phyloP scores from a whole-genome alignment of 2,113 vertebrate genomes.

The Stictonetta naevosa region DNA sequence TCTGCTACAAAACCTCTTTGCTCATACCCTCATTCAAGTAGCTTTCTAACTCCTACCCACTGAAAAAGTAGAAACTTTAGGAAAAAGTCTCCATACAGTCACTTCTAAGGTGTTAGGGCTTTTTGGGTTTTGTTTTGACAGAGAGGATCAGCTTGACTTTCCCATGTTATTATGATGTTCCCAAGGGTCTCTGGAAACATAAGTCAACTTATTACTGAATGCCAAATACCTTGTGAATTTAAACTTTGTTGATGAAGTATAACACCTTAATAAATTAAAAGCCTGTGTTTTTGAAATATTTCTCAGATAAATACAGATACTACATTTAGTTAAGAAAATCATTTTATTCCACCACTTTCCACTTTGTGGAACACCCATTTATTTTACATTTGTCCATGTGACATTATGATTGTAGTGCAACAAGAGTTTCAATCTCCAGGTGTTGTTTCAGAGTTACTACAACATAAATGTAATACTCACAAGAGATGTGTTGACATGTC shows the following conservation, averaged over 20 bases:
- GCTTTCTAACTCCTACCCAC: neutral
- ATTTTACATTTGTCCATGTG: neutral
- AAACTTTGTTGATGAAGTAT: neutral
- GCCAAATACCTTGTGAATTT: neutral
- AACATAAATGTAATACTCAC: conserved; percentile 78
- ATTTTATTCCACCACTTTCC: neutral
- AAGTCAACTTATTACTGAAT: neutral
- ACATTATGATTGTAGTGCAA: neutral
- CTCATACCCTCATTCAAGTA: neutral
- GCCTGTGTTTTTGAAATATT: neutral
- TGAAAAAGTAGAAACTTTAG: neutral
- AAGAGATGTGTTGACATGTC: conserved; percentile 90
- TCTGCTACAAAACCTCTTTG: neutral
- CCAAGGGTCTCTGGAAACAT: neutral
- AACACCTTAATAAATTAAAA: neutral
- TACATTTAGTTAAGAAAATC: neutral
- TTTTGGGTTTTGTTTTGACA: neutral
- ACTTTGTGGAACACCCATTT: neutral
- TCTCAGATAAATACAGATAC: neutral
- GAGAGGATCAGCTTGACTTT: neutral
- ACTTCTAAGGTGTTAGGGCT: neutral
- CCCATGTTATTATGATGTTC: neutral
- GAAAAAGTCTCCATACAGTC: neutral
- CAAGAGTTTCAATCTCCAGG: neutral
- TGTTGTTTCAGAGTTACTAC: neutral